Conservation (phyloP, 2,797 vertebrate genomes). For the Brachymystax lenok region DNA sequence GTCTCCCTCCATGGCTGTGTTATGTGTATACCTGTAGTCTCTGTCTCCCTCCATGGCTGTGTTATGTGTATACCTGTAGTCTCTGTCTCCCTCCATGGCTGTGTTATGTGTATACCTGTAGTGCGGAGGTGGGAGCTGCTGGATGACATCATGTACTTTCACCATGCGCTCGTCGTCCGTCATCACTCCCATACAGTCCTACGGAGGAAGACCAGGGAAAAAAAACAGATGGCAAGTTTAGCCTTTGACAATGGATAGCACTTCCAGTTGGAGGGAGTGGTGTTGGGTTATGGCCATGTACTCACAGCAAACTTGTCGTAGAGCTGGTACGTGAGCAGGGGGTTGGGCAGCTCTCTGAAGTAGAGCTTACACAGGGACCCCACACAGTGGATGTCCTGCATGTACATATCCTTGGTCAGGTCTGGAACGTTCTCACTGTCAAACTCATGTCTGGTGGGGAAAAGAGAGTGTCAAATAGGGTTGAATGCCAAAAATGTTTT, state of each 20-base stretch:
- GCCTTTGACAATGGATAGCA: not conserved
- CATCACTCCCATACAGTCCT: conserved; percentile 81
- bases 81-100: not conserved
- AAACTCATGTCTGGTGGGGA: conserved; percentile 77
- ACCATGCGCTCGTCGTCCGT: conserved; percentile 79
- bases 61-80: too few species aligned
- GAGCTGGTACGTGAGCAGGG: conserved; percentile 83
- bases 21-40: too few species aligned
- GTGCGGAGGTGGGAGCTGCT: conserved; percentile 82
- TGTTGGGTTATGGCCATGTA: conserved; percentile 19
- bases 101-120: conserved; percentile 62
- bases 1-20: too few species aligned
- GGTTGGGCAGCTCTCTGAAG: conserved; percentile 83
- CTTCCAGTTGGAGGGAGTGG: not conserved
- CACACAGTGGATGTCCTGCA: conserved; percentile 85
- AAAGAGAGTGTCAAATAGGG: not conserved
- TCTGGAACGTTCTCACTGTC: conserved; percentile 82
- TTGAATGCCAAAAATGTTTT: not conserved
- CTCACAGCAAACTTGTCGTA: conserved; percentile 84
- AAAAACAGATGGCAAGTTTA: not conserved
- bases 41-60: too few species aligned
- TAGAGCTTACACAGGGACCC: conserved; percentile 84
- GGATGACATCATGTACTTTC: conserved; percentile 81
- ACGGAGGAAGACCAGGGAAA: not conserved
- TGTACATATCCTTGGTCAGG: conserved; percentile 75